A percentile compares a stretch with the other conserved stretches of the same genome.
These are phyloP conservation scores for Cotesia vestalis DNA, from an alignment of 1,140 invertebrate genomes.

Conservation along the genomic window DNA sequence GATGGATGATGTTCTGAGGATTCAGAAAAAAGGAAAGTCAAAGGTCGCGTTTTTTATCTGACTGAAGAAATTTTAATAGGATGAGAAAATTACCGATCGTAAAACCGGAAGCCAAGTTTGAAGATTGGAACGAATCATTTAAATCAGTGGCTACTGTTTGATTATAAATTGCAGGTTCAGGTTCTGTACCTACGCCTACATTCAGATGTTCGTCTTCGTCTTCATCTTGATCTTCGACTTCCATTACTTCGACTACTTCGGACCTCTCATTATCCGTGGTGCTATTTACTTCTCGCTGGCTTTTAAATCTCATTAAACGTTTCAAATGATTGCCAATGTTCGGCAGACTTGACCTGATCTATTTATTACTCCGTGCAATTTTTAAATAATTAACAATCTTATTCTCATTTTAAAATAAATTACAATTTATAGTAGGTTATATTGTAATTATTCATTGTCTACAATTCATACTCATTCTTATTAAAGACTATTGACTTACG, in stretches of 20 bases:
- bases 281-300: slow-evolving; percentile 13
- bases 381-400: not conserved
- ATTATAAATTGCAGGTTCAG: not conserved
- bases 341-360: slow-evolving; percentile 51
- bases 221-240: not conserved
- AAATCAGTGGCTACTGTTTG: slow-evolving; percentile 16
- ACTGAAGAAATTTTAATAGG: not conserved
- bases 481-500: too few relatives aligned
- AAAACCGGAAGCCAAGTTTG: not conserved
- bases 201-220: not conserved
- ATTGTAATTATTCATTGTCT: too few relatives aligned
- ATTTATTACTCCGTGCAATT: slow-evolving; percentile 36
- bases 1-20: slow-evolving; percentile 4
- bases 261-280: slow-evolving; percentile 20
- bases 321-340: slow-evolving; percentile 46
- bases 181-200: too few relatives aligned
- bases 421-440: not conserved
- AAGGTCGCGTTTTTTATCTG: not conserved
- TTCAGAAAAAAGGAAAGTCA: not conserved
- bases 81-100: slow-evolving; percentile 14
- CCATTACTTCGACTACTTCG: not conserved
- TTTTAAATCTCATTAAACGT: slow-evolving; percentile 47
- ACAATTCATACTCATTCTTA: too few relatives aligned
- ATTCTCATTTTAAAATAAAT: not conserved
- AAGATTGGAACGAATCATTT: not conserved